Evolutionary conservation across 1,140 invertebrate genomes (phyloP).

Genomic region (Hyposmocoma kahamanoa): DNA sequence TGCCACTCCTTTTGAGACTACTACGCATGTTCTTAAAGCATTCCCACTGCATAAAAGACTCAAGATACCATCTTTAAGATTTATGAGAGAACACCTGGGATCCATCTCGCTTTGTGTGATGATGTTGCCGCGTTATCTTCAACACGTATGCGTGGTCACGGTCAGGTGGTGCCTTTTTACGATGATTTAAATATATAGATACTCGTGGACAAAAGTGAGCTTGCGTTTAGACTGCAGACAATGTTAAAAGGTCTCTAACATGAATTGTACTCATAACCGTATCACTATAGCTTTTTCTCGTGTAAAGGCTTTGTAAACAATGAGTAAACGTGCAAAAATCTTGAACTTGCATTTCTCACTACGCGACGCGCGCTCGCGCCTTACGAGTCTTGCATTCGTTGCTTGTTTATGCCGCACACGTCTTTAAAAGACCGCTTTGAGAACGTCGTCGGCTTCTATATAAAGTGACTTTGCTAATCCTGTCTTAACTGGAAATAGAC

Average conservation of each 20-base stretch:
- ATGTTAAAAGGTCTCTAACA: too few species aligned
- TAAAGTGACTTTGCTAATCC: slow-evolving; percentile 40
- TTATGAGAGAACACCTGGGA: neutral
- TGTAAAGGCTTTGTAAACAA: too few species aligned
- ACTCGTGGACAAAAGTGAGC: too few species aligned
- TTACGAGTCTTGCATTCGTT: too few species aligned
- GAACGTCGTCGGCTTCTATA: slow-evolving; percentile 11
- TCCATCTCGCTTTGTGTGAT: slow-evolving; percentile 4
- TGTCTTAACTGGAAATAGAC: slow-evolving; percentile 42
- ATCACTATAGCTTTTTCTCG: too few species aligned
- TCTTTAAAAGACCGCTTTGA: neutral
- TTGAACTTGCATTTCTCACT: too few species aligned
- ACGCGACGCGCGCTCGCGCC: too few species aligned
- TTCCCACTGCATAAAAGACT: slow-evolving; percentile 2
- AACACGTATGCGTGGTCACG: slow-evolving; percentile 35
- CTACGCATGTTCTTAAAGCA: slow-evolving; percentile 26
- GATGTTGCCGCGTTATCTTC: slow-evolving; percentile 33
- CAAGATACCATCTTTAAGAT: neutral
- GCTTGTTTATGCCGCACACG: neutral
- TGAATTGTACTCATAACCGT: too few species aligned
- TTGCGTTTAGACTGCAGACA: too few species aligned
- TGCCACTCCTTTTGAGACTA: slow-evolving; percentile 10
- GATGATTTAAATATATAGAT: too few species aligned
- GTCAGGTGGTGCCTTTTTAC: slow-evolving; percentile 16
- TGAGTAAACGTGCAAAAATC: too few species aligned